phyloP scores from a whole-genome alignment of 1,140 invertebrate genomes.

The Sarcophaga peregrina region DNA sequence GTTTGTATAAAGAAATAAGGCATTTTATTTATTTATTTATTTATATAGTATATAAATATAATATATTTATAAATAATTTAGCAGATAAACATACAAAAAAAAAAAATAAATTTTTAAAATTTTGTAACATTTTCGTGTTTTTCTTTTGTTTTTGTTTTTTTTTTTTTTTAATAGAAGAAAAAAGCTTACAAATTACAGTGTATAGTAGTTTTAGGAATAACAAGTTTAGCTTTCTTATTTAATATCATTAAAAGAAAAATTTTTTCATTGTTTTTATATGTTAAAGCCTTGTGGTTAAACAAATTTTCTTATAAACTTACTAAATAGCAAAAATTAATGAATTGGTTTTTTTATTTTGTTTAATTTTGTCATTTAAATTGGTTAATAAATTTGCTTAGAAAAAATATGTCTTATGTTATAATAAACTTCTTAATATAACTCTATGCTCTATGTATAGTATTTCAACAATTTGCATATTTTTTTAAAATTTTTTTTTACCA shows the following conservation, averaged over 20 bases:
- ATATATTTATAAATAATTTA: constrained; percentile 29
- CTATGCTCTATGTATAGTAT: not conserved
- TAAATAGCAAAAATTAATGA: too few species aligned
- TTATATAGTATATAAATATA: not conserved
- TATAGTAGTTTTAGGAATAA: not conserved
- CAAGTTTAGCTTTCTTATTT: not conserved
- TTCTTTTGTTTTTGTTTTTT: too few species aligned
- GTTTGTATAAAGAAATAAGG: too few species aligned
- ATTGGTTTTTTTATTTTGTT: not conserved
- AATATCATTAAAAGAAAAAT: constrained; percentile 12
- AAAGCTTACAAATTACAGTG: not conserved
- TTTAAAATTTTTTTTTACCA: not conserved
- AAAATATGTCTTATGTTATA: not conserved
- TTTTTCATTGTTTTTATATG: not conserved
- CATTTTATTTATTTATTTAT: too few species aligned
- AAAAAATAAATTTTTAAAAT: not conserved
- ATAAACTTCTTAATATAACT: not conserved
- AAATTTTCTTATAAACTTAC: not conserved
- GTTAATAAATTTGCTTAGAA: not conserved
- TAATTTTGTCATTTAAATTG: not conserved
- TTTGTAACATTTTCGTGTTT: not conserved
- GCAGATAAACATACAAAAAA: not conserved
- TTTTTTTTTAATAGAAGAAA: not conserved
- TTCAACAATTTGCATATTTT: not conserved
- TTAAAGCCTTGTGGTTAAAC: constrained; percentile 20